Evolutionary conservation across 1,140 invertebrate genomes (phyloP).

Genomic region (Delia radicum): DNA sequence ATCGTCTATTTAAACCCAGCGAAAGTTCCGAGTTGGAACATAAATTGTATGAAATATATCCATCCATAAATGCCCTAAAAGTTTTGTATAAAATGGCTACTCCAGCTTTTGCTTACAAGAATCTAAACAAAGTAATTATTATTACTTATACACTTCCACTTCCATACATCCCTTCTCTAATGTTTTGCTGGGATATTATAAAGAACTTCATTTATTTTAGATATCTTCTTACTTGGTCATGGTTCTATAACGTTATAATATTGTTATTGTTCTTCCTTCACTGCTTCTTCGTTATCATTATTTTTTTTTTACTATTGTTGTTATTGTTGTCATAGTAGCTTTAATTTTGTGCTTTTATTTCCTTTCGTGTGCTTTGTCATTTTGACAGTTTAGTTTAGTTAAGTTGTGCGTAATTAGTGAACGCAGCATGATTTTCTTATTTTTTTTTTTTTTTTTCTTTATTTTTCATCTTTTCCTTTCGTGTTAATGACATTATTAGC

Average conservation of each 20-base stretch:
- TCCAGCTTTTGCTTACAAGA: no score
- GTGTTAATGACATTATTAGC: not conserved
- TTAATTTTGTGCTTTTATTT: no score
- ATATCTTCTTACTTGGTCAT: not conserved
- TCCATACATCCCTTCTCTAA: no score
- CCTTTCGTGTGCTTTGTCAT: not conserved
- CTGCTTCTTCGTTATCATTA: not conserved
- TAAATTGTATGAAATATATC: no score
- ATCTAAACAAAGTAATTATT: no score
- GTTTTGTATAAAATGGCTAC: no score
- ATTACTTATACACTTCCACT: no score
- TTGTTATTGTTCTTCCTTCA: not conserved
- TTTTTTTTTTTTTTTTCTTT: not conserved
- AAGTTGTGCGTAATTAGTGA: constrained; percentile 4
- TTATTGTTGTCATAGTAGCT: not conserved
- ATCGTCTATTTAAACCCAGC: no score
- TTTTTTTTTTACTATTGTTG: not conserved
- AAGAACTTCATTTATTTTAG: no score
- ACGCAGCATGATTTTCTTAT: not conserved
- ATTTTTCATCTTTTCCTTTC: not conserved
- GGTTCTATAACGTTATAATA: not conserved
- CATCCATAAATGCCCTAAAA: no score
- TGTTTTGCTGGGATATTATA: no score
- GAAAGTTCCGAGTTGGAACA: no score
- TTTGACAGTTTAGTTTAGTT: not conserved